Evolutionary conservation across 2,113 vertebrate species (phyloP), one percentile per base, ranked within the genome.

Genomic region (Stegostoma tigrinum): DNA sequence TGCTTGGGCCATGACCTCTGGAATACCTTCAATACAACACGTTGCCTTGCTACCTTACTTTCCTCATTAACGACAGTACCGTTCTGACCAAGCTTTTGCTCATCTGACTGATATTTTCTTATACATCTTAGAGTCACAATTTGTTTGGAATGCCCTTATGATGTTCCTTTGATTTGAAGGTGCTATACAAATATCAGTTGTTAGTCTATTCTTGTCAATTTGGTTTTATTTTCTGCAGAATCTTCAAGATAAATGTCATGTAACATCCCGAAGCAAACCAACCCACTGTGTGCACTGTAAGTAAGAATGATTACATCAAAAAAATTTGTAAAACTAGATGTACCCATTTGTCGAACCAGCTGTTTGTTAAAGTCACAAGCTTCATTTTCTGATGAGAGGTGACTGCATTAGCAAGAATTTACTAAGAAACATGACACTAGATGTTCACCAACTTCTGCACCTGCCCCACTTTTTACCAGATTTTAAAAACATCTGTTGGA

Each of bases 261-360:
- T 97, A 30, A 86, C 95, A 96, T 97, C 97, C 96, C 99, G 98
- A 97, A 98, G 96, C 97, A 98, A 97, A 96, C 97, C 97, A 0
- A 97, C 98, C 87, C 97, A 98, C 95, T 97, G 98, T 96, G 97
- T 98, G 97, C 97, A 98, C 96, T 99, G 99, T 99, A 97, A 99
- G 99, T 98, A 96, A 95, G 45, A 95, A 48, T 30, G 30, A 24
- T 2, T 95, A 5, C 23, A 95, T 95, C n/a, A 12, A 72, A 52
- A 48, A 45, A 30, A 55, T 61, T 52, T 75, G 42, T 95, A 42
- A 95, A 95, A 72, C 52, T 95, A 95, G 19, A 72, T 48, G 7
- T 94, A 30, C 24, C 42, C 30, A 94, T 42, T 90, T 64, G 87
- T 61, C 34, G 10, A 64, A 90, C 15, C 12, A 45, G 23, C 91